These are phyloP conservation scores for Gadopsis bispinosus DNA, from an alignment of 2,797 vertebrate genomes.

Conservation along the genomic window DNA sequence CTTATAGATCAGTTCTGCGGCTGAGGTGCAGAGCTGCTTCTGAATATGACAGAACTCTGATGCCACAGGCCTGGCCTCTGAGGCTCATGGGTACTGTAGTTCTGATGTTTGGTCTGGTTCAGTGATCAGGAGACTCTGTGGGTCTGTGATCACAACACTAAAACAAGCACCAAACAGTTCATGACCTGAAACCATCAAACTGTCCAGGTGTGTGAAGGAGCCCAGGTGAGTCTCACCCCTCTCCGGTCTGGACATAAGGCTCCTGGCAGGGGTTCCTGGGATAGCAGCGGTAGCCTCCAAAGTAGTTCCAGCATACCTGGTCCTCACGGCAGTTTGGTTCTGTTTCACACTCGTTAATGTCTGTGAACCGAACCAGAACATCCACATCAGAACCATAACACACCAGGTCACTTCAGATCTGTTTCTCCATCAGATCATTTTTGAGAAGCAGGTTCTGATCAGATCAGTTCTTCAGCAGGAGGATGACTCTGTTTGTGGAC, in stretches of 20 bases:
- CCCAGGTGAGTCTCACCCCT: constrained; percentile 76
- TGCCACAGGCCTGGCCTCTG: too few relatives aligned
- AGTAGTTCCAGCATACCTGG: constrained; percentile 91
- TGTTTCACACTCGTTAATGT: constrained; percentile 71
- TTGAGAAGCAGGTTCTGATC: not conserved
- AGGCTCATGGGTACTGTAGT: too few relatives aligned
- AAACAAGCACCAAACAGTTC: too few relatives aligned
- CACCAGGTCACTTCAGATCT: not conserved
- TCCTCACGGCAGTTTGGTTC: constrained; percentile 88
- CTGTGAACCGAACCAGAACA: not conserved
- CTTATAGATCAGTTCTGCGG: too few relatives aligned
- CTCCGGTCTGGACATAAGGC: constrained; percentile 86
- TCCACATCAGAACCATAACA: not conserved
- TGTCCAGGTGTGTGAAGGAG: not conserved
- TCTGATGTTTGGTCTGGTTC: too few relatives aligned
- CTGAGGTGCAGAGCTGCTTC: too few relatives aligned
- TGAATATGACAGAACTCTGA: too few relatives aligned
- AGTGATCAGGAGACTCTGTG: not conserved
- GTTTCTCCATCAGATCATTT: not conserved
- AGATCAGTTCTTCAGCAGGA: not conserved
- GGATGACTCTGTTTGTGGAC: not conserved
- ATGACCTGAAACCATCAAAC: not conserved
- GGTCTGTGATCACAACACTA: too few relatives aligned
- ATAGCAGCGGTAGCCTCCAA: constrained; percentile 89
- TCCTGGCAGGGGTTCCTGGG: constrained; percentile 90